These are phyloP conservation scores for Phaedon cochleariae DNA, from an alignment of 2,888 invertebrate genomes.

Conservation along the genomic window DNA sequence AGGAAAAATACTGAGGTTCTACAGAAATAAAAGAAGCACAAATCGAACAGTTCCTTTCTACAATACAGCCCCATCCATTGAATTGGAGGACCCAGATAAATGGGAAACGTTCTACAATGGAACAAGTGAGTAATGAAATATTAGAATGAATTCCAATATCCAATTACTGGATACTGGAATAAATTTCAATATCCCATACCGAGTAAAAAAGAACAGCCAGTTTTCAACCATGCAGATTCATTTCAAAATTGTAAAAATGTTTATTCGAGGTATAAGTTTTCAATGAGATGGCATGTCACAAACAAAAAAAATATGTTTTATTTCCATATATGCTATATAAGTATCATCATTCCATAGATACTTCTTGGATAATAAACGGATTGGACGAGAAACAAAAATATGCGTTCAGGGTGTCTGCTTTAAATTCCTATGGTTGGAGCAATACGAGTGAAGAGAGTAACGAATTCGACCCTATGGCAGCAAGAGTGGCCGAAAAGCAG, in stretches of 20 bases:
- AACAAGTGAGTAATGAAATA: slow-evolving; percentile 64
- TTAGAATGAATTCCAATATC: neutral
- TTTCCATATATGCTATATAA: no score
- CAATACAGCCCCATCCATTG: slow-evolving; percentile 64
- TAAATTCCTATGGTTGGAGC: slow-evolving; percentile 85
- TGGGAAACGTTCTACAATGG: slow-evolving; percentile 81
- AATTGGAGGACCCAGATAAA: slow-evolving; percentile 65
- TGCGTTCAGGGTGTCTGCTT: slow-evolving; percentile 79
- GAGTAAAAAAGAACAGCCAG: no score
- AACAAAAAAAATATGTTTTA: no score
- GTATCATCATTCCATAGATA: slow-evolving; percentile 63
- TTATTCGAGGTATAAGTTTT: no score
- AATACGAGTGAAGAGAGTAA: slow-evolving; percentile 75
- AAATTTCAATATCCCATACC: no score
- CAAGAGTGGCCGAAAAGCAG: slow-evolving; percentile 64
- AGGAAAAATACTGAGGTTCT: slow-evolving; percentile 63
- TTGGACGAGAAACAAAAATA: slow-evolving; percentile 71
- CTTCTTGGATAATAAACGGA: slow-evolving; percentile 81
- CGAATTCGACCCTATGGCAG: slow-evolving; percentile 65
- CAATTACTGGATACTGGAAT: no score
- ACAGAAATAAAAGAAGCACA: slow-evolving; percentile 56
- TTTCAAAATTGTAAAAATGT: no score
- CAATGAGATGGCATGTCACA: no score
- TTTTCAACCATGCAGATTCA: no score
- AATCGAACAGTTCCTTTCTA: slow-evolving; percentile 57